Evolutionary conservation across 2,113 vertebrate genomes (phyloP), one percentile per base, ranked within the genome.

Genomic region (Zapornia atra): DNA sequence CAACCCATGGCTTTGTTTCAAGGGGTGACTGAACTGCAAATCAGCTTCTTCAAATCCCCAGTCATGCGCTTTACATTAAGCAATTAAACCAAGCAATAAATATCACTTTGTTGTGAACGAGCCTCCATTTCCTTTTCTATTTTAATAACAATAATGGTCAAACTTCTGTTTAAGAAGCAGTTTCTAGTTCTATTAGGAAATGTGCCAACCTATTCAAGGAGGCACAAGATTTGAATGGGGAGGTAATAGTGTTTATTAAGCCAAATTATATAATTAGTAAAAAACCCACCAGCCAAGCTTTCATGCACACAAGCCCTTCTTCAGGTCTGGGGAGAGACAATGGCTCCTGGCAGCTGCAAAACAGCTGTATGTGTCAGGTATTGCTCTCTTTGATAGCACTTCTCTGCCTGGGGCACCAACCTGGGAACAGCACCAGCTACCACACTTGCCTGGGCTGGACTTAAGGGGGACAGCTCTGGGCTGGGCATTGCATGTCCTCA

Each of bases 221-320:
- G 91, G 79, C 60, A 82, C 51, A 76, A 51, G 83, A 91, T 95
- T 92, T 84, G 92, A 94, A 95, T 36, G 44, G 86, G 24, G 91
- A 96, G 61, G 93, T 91, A 96, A 95, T 92, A 82, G 93, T 73
- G 96, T 96, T 96, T 96, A 94, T 89, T 87, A 92, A 76, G 73
- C 77, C 73, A 89, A 95, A 94, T 95, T 85, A 92, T 82, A 61
- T 84, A 95, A 95, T 97, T 92, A 96, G 93, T 53, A 26, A 77
- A 94, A 3, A 48, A 10, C 48, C 48, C 48, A 48, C 25, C 77
- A 89, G 77, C 40, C 38, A 22, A 82, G 89, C 73, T 95, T 92
- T 82, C 69, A 82, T 72, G 78, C 80, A 31, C 56, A 68, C 29
- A 18, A 88, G 24, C 66, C 33, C 29, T 93, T 73, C 66, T 59